Base-by-base conservation (phyloP, 2,797 vertebrate genomes). In the Diceros bicornis region DNA sequence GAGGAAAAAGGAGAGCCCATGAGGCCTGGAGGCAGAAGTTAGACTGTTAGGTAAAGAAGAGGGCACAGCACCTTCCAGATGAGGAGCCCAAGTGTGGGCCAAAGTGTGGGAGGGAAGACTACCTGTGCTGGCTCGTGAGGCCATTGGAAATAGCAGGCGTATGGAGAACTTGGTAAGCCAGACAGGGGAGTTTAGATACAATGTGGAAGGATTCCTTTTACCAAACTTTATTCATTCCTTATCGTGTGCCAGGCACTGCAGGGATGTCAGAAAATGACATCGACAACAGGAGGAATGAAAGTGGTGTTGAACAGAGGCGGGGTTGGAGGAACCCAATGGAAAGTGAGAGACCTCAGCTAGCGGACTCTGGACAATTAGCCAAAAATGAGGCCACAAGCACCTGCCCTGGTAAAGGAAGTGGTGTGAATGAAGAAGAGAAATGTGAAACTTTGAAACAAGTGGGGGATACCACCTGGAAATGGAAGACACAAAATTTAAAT, bases 1-100 rank as follows among this genome's bases (percentile, higher is more conserved):
- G 11, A 41, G 16, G 17, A 7, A 44, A 27, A 41, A 13, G 2
- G 7, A 59, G 57, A 52, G 13, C 20, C 41, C 0, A 0, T 1
- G 37, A 29, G n/a, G 25, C 8, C 3, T 6, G 5, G 14, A 27
- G n/a, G n/a, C 32, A 62, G 34, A 55, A 61, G 41, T 6, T 13
- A 18, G 13, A 25, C 37, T 47, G 37, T 27, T 16, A 47, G 32
- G 44, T 17, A 37, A 25, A 23, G 37, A 27, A 13, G 2, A 16
- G 9, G 2, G n/a, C 1, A 1, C 0, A 25, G 16, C 7, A 4
- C 11, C 12, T 34, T 37, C n/a, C 1, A 29, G 29, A n/a, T 59
- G 13, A 89, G 57, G 37, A 16, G 14, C 12, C 57, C 2, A 0
- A 1, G 32, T 1, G 2, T 13, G 34, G 75, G 41, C 7, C 21